Conservation (phyloP, 2,888 invertebrate genomes). For the Lasioglossum marginatum region DNA sequence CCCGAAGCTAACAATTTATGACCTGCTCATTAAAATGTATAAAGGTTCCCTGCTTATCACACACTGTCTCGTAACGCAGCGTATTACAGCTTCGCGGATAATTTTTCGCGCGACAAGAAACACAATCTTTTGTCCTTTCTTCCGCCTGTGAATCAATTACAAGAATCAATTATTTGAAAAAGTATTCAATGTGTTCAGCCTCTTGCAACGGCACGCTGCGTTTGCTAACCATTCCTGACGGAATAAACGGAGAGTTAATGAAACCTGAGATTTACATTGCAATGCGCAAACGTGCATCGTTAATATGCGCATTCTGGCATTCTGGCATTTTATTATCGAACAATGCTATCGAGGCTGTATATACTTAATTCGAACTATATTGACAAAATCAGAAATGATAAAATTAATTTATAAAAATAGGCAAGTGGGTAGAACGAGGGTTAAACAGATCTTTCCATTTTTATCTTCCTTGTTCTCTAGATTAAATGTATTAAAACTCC, state of each 20-base stretch:
- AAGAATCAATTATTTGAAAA: slow-evolving; percentile 17
- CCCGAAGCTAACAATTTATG: slow-evolving; percentile 48
- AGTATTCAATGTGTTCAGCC: background rate
- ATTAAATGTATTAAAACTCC: background rate
- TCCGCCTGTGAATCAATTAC: background rate
- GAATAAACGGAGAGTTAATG: background rate
- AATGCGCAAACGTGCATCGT: too few relatives aligned
- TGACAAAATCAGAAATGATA: background rate
- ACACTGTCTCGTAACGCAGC: slow-evolving; percentile 14
- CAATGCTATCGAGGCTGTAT: background rate
- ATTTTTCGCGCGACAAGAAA: slow-evolving; percentile 19
- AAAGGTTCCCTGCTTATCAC: slow-evolving; percentile 56
- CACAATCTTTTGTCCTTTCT: background rate
- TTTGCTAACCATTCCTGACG: background rate
- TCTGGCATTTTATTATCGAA: background rate
- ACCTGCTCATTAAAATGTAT: slow-evolving; percentile 61
- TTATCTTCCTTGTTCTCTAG: too few relatives aligned
- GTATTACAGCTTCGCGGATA: slow-evolving; percentile 6
- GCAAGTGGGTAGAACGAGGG: background rate
- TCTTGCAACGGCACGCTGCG: background rate
- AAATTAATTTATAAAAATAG: too few relatives aligned
- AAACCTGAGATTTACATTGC: background rate
- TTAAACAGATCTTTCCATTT: background rate
- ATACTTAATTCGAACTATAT: background rate
- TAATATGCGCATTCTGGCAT: too few relatives aligned